Evolutionary conservation across 2,888 invertebrate species (phyloP).

Genomic region (Diplazon laetatorius): DNA sequence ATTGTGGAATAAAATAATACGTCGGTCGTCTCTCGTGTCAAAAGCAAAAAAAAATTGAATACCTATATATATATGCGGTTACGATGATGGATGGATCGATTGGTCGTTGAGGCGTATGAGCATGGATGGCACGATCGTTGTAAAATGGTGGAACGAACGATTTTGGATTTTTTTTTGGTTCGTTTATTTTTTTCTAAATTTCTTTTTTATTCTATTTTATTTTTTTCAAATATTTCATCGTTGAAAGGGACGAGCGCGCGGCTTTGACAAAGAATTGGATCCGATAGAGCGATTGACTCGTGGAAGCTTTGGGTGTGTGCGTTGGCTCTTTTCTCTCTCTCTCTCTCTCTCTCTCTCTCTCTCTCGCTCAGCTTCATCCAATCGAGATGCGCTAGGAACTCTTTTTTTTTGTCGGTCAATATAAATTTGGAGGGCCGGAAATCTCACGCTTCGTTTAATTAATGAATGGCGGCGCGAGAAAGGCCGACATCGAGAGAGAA

Average conservation of each 20-base stretch:
- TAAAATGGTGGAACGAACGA: constrained; percentile 21
- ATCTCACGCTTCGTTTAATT: constrained; percentile 81
- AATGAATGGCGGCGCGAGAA: constrained; percentile 75
- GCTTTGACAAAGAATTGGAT: constrained; percentile 59
- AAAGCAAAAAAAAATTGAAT: constrained; percentile 28
- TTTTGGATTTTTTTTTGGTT: constrained; percentile 19
- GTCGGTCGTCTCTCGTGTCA: constrained; percentile 17
- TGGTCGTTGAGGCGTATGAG: constrained; percentile 33
- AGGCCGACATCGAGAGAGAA: constrained; percentile 45
- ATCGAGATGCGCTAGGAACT: constrained; percentile 63
- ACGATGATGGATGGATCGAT: constrained; percentile 51
- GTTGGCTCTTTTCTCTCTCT: constrained; percentile 25
- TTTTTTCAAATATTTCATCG: constrained; percentile 34
- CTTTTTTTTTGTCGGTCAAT: neutral
- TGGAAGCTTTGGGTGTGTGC: constrained; percentile 65
- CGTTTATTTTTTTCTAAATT: neutral
- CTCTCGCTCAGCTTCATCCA: constrained; percentile 60
- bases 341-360: no score
- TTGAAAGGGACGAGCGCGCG: constrained; percentile 48
- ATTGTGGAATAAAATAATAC: neutral
- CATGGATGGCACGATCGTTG: constrained; percentile 5
- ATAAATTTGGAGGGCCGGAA: constrained; percentile 70
- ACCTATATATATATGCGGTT: constrained; percentile 18
- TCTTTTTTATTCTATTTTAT: constrained; percentile 18
- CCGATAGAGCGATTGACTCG: constrained; percentile 66